phyloP scores from a whole-genome alignment of 2,888 invertebrate species.

The Ephialtes manifestator region DNA sequence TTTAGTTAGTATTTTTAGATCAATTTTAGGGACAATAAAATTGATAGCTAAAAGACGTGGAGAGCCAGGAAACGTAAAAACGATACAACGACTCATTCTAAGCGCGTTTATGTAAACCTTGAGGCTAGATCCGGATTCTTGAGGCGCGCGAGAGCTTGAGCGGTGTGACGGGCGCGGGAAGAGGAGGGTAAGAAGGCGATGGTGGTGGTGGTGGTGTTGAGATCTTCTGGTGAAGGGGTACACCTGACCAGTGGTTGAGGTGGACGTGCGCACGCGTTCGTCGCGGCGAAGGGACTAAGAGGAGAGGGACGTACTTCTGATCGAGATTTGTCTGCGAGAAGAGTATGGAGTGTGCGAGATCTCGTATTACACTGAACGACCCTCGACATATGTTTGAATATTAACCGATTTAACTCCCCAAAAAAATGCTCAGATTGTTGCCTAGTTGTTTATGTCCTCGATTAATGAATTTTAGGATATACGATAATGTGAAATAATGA shows the following conservation, averaged over 20 bases:
- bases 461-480: no score
- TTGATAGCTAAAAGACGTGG: conserved; percentile 1
- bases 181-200: conserved; percentile 37
- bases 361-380: conserved; percentile 75
- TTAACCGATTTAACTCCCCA: conserved; percentile 51
- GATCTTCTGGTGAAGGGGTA: conserved; percentile 61
- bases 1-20: no score
- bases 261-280: conserved; percentile 7
- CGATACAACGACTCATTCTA: conserved; percentile 65
- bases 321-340: conserved; percentile 52
- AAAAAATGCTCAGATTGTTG: conserved; percentile 15
- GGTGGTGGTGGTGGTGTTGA: conserved; percentile 46
- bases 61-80: conserved; percentile 51
- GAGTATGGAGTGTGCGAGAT: conserved; percentile 65
- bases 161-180: conserved; percentile 33
- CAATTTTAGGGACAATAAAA: neutral
- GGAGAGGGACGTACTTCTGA: conserved; percentile 55
- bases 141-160: conserved; percentile 57
- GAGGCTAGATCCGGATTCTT: conserved; percentile 85
- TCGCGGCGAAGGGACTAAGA: conserved; percentile 41
- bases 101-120: conserved; percentile 84
- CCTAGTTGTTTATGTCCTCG: neutral
- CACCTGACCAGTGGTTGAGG: conserved; percentile 54
- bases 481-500: no score
- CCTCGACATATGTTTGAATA: conserved; percentile 68